Conservation (phyloP, 2,888 invertebrate genomes). For the Harmothoe impar region DNA sequence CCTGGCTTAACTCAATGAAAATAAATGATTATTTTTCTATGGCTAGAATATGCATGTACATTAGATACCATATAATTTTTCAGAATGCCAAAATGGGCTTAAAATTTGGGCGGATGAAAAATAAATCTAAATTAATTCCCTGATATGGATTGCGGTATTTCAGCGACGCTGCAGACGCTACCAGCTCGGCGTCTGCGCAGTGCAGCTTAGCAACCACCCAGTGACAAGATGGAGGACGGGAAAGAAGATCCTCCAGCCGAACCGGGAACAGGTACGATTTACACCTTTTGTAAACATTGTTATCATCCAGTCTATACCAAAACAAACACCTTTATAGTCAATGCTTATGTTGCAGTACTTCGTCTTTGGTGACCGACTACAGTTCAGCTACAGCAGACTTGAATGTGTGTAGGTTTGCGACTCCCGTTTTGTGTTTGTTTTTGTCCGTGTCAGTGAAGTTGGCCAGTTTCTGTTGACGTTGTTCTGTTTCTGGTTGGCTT, state of each 20-base stretch:
- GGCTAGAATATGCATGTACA: too few species aligned
- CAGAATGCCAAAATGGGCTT: too few species aligned
- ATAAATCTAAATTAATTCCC: too few species aligned
- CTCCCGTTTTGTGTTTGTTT: conserved; percentile 35
- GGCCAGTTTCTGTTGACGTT: background rate
- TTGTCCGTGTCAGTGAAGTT: background rate
- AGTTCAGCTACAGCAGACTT: background rate
- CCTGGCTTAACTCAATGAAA: too few species aligned
- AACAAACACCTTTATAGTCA: background rate
- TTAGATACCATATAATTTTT: too few species aligned
- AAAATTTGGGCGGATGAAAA: too few species aligned
- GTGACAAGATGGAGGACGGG: conserved; percentile 75
- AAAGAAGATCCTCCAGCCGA: conserved; percentile 71
- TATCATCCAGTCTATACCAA: background rate
- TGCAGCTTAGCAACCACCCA: conserved; percentile 72
- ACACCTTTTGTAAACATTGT: background rate
- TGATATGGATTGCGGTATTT: background rate
- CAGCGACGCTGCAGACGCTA: background rate
- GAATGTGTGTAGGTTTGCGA: conserved; percentile 13
- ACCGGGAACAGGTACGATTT: conserved; percentile 53
- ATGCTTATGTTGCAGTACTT: conserved; percentile 2
- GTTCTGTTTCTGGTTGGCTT: too few species aligned
- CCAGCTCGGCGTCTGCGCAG: background rate
- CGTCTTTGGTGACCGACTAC: background rate
- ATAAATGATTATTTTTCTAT: too few species aligned